Evolutionary conservation across 2,888 invertebrate species (phyloP), one percentile per base, ranked within the genome.

Genomic region (Mesochorus sp.): DNA sequence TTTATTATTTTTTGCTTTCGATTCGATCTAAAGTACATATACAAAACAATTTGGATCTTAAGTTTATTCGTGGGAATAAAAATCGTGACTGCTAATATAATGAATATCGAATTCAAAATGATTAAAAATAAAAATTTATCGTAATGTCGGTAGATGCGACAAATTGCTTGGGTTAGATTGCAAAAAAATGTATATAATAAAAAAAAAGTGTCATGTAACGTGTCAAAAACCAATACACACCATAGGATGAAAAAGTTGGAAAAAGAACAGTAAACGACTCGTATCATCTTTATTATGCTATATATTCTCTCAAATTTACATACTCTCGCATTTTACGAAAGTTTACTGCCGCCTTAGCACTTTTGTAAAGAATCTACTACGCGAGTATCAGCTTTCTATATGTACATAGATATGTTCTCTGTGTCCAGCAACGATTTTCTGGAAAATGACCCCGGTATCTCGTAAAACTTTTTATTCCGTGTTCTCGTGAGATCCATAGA

Each of bases 381-480:
- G n/a, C n/a, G n/a, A n/a, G n/a, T 55, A 57, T 55, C 53, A 26
- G 14, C 28, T 47, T 51, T 42, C 51, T 39, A 49, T 24, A 28
- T 72, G 17, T n/a, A 12, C 28, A 34, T 34, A 55, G 64, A 37
- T 64, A n/a, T n/a, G n/a, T n/a, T n/a, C n/a, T 73, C 47, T 26
- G 10, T 42, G n/a, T 51, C 19, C 49, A 17, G 19, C 42, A 42
- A 62, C 24, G 44, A 55, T 55, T 53, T 28, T 31, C 62, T 21
- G 26, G 62, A 34, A 62, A 72, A 62, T 62, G 28, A 55, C 12
- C 28, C 34, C 31, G 6, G 47, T 21, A 39, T 34, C 19, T 68
- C 64, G 55, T 64, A 64, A 72, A 64, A 73, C 44, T n/a, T 44
- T 64, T 73, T 34, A 57, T 64, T 34, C 47, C 12, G 21, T 42